These are phyloP conservation scores for Brachionus asplanchnoidis DNA, from an alignment of 1,140 invertebrate genomes.

Conservation along the genomic window DNA sequence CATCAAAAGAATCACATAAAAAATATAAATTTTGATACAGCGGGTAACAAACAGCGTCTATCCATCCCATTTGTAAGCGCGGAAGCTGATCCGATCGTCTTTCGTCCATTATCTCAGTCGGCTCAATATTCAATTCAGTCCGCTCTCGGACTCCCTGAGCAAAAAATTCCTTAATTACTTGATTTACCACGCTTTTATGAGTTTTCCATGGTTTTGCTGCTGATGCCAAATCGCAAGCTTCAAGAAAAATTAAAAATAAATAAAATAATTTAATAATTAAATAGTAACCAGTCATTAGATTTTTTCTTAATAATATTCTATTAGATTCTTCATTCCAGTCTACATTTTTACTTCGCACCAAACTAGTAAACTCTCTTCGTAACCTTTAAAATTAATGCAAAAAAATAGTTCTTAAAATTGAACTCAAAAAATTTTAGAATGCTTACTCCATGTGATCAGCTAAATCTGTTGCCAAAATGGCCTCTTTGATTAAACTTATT, in stretches of 20 bases:
- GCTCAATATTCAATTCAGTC: conserved; percentile 56
- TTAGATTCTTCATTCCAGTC: conserved; percentile 45
- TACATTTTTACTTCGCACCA: conserved; percentile 68
- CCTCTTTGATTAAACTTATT: conserved; percentile 68
- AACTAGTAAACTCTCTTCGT: conserved; percentile 81
- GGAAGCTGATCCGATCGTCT: conserved; percentile 89
- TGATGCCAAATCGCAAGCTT: conserved; percentile 89
- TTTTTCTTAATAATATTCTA: conserved; percentile 1
- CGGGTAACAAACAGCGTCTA: conserved; percentile 86
- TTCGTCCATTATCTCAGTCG: conserved; percentile 69
- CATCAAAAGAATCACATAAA: not conserved
- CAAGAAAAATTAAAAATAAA: not conserved
- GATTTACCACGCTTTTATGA: conserved; percentile 85
- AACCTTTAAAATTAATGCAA: not conserved
- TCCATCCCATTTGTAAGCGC: conserved; percentile 94
- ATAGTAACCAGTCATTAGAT: not conserved
- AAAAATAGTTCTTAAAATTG: not conserved
- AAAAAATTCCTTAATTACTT: conserved; percentile 92
- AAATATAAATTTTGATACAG: conserved; percentile 66
- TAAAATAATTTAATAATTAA: not conserved
- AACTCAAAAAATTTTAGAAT: not conserved
- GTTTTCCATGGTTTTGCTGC: conserved; percentile 92
- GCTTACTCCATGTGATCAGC: conserved; percentile 77
- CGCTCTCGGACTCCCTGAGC: conserved; percentile 82
- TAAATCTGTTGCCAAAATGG: conserved; percentile 87